These are phyloP conservation scores for Zosterops hypoxanthus DNA, from an alignment of 2,113 vertebrate genomes.

Conservation along the genomic window DNA sequence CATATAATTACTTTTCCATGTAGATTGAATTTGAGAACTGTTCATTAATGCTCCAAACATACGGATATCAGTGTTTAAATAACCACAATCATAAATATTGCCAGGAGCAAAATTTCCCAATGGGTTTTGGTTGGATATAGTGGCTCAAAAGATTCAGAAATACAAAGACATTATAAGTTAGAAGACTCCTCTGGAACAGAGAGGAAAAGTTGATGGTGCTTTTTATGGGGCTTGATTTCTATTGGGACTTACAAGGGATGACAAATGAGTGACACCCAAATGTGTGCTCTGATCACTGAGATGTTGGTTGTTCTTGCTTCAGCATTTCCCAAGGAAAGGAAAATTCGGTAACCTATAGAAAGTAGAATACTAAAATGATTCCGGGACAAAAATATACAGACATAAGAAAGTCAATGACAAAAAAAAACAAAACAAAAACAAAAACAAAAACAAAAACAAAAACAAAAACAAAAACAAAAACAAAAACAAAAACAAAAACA, in stretches of 20 bases:
- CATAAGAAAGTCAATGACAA: not conserved
- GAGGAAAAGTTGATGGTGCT: not conserved
- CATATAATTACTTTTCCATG: not conserved
- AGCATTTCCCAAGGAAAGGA: not conserved
- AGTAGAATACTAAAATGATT: not conserved
- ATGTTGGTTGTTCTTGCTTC: not conserved
- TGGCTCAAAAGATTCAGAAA: not conserved
- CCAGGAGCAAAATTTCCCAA: not conserved
- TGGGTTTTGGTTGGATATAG: not conserved
- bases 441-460: too few species aligned
- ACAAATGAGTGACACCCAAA: not conserved
- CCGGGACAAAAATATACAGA: not conserved
- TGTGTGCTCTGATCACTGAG: not conserved
- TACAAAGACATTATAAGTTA: not conserved
- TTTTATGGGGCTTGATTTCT: not conserved
- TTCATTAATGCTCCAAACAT: not conserved
- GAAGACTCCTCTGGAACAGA: not conserved
- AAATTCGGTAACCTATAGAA: not conserved
- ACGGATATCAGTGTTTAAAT: not conserved
- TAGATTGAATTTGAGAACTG: not conserved
- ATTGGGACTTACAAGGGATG: too few species aligned
- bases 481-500: too few species aligned
- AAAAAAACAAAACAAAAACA: not conserved
- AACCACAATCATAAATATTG: not conserved
- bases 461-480: too few species aligned